Conservation (phyloP, 1,140 invertebrate species). For the Leptopilina boulardi region DNA sequence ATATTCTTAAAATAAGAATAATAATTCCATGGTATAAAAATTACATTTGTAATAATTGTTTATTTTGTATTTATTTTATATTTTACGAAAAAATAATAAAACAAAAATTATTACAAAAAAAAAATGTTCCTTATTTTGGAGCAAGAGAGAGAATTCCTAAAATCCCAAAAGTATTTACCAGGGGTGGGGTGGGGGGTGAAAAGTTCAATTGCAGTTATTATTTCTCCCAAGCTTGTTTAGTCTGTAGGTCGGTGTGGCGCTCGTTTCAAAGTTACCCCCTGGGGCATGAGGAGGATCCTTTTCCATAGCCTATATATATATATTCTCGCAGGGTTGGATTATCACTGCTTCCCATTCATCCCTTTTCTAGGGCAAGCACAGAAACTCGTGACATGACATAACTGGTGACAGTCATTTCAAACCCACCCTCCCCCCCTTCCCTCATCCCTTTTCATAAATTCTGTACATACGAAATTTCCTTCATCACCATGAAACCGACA, state of each 20-base stretch:
- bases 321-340: constrained; percentile 2
- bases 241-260: neutral
- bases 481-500: too few species aligned
- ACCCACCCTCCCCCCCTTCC: neutral
- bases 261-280: constrained; percentile 11
- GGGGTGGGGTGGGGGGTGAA: too few species aligned
- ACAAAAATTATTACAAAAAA: too few species aligned
- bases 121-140: too few species aligned
- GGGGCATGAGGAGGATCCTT: constrained; percentile 1
- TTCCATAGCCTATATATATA: neutral
- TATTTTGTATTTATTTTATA: too few species aligned
- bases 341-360: constrained; percentile 29
- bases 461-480: neutral
- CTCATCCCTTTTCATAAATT: neutral
- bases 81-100: too few species aligned
- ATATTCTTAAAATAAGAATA: too few species aligned
- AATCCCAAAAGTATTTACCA: neutral
- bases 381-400: neutral
- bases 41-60: too few species aligned
- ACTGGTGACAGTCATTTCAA: neutral
- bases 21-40: too few species aligned
- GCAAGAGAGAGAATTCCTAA: neutral
- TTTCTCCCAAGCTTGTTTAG: neutral
- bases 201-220: constrained; percentile 16
- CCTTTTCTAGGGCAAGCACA: constrained; percentile 17